A percentile compares a stretch with the other conserved stretches of the same genome.
Evolutionary conservation across 2,113 vertebrate species (phyloP).

Genomic region (Limanda limanda): DNA sequence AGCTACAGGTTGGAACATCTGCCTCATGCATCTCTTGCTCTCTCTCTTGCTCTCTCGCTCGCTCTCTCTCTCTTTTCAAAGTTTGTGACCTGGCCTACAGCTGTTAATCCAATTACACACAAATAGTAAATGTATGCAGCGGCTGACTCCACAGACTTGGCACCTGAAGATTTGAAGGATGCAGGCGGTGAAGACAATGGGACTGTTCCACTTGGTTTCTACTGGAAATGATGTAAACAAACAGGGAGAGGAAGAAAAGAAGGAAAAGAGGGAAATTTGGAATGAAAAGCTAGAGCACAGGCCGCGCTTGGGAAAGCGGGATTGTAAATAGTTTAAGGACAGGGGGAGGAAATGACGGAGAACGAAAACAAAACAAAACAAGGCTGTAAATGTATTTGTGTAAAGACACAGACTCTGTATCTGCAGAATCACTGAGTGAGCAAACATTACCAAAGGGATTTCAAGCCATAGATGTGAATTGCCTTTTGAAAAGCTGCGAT

Average conservation of each 20-base stretch:
- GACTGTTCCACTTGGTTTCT: constrained; percentile 39
- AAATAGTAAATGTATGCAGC: constrained; percentile 26
- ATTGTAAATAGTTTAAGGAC: constrained; percentile 42
- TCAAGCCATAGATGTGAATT: constrained; percentile 32
- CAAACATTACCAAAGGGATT: constrained; percentile 34
- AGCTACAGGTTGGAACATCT: constrained; percentile 68
- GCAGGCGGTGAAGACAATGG: constrained; percentile 47
- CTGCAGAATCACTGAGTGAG: constrained; percentile 4
- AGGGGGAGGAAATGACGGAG: constrained; percentile 23
- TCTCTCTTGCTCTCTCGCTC: too few species aligned
- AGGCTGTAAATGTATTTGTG: constrained; percentile 41
- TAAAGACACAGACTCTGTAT: constrained; percentile 18
- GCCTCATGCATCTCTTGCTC: constrained; percentile 14
- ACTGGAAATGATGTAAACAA: constrained; percentile 46
- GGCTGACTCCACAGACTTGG: constrained; percentile 63
- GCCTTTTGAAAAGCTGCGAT: constrained; percentile 17
- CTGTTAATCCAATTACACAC: constrained; percentile 23
- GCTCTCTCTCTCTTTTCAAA: constrained; percentile 26
- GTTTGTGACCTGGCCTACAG: constrained; percentile 38
- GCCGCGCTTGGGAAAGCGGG: constrained; percentile 14
- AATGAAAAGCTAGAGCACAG: constrained; percentile 15
- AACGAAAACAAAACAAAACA: constrained; percentile 34
- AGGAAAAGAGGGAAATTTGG: constrained; percentile 6
- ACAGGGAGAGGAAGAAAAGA: constrained; percentile 22
- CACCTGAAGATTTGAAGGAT: constrained; percentile 37